Evolutionary conservation across 1,140 invertebrate species (phyloP), one percentile per base, ranked within the genome.

Genomic region (Nomia melanderi): DNA sequence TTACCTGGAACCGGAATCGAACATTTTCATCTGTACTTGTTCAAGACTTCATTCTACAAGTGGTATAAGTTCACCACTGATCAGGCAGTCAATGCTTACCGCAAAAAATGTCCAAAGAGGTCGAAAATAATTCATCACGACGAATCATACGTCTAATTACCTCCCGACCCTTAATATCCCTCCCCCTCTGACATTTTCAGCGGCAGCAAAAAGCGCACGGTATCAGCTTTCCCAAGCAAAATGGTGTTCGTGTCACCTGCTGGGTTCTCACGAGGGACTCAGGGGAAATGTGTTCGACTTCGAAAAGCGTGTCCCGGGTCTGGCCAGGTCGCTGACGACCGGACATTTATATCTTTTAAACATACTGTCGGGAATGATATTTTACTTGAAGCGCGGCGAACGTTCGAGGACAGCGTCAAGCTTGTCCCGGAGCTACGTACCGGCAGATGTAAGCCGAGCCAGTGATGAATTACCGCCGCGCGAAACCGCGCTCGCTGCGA

Each of bases 321-420:
- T n/a, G 5, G 8, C 5, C 33, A 1, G 20, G 17, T 6, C 1
- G 23, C 8, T 53, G 23, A 66, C 39, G 47, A n/a, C n/a, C 7
- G 3, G 9, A 8, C 23, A 56, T 69, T 70, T 70, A 20, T 70
- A 44, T 31, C 66, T 27, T 31, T 70, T 29, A 57, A 31, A 57
- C 41, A 70, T 57, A 70, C 17, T 27, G 23, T 57, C 53, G 7
- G 5, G 5, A 3, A 56, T 69, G 66, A 69, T 56, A 56, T 41
- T 67, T 54, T 39, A 67, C 53, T 67, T 31, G 31, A 7, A 8
- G 14, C 8, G 66, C 57, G 11, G 57, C 53, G 53, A 57, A 69
- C 29, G 36, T 36, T 23, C 53, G 66, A 66, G 64, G 64, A 54
- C 64, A 36, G 31, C n/a, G 3, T 53, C 47, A 14, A 53, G 47